These are phyloP conservation scores for Tympanoctomys barrerae DNA, from an alignment of 2,797 vertebrate genomes.

Conservation along the genomic window DNA sequence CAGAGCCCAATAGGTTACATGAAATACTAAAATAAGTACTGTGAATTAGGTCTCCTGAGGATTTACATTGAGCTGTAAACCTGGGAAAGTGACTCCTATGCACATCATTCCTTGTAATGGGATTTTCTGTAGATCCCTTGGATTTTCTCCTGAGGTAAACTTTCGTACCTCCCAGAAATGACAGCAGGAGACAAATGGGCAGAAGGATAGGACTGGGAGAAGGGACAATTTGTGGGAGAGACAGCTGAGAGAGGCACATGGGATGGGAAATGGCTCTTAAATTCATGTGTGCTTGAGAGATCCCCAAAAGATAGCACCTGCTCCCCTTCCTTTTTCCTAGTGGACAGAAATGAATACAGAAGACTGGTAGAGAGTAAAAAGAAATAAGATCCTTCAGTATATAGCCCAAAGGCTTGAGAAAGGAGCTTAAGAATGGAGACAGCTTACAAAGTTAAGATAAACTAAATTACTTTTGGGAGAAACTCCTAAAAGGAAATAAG, in stretches of 20 bases:
- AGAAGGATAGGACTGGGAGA: background rate
- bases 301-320: constrained; percentile 39
- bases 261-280: constrained; percentile 50
- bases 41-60: constrained; percentile 49
- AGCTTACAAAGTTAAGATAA: background rate
- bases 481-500: background rate
- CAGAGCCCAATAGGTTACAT: constrained; percentile 12
- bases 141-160: constrained; percentile 63
- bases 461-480: constrained; percentile 18
- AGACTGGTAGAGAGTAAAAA: background rate
- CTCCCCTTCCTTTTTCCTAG: background rate
- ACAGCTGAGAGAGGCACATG: constrained; percentile 23
- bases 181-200: constrained; percentile 41
- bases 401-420: constrained; percentile 6
- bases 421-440: constrained; percentile 10
- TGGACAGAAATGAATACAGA: constrained; percentile 46
- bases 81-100: constrained; percentile 33
- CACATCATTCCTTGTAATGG: constrained; percentile 36
- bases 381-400: constrained; percentile 32
- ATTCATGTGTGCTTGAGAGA: constrained; percentile 55
- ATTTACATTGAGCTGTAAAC: constrained; percentile 64
- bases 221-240: constrained; percentile 30
- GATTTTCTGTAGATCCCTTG: constrained; percentile 59
- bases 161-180: constrained; percentile 48
- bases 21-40: constrained; percentile 63